These are phyloP conservation scores for Acanthosepion esculentum DNA, from an alignment of 2,888 invertebrate species.

Conservation along the genomic window DNA sequence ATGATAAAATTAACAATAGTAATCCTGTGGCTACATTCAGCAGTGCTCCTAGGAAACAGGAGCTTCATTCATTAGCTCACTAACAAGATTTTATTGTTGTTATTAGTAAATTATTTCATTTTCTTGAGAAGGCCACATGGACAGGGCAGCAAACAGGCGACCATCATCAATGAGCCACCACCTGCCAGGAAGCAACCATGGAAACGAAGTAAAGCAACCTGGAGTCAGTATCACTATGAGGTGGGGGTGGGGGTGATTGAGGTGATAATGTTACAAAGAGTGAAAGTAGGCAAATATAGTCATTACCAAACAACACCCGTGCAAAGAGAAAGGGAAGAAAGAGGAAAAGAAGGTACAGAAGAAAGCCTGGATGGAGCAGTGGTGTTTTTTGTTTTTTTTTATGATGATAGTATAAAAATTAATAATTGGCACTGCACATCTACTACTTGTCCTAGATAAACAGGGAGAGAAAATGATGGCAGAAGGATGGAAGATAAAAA, in stretches of 20 bases:
- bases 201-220: neutral
- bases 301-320: neutral
- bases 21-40: neutral
- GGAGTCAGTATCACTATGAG: neutral
- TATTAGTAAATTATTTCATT: neutral
- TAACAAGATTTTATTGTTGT: neutral
- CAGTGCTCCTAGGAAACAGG: neutral
- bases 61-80: neutral
- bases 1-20: no score
- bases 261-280: neutral
- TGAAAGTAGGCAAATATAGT: slow-evolving; percentile 16
- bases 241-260: neutral
- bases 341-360: neutral
- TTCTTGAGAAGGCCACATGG: neutral
- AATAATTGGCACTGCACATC: neutral
- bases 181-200: neutral
- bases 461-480: slow-evolving; percentile 10
- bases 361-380: neutral
- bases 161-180: neutral
- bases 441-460: neutral
- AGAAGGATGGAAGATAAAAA: neutral
- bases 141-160: neutral
- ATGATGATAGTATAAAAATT: neutral
- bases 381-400: neutral
- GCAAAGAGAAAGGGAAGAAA: neutral